phyloP scores from a whole-genome alignment of 1,140 invertebrate species.

The Diabrotica undecimpunctata region DNA sequence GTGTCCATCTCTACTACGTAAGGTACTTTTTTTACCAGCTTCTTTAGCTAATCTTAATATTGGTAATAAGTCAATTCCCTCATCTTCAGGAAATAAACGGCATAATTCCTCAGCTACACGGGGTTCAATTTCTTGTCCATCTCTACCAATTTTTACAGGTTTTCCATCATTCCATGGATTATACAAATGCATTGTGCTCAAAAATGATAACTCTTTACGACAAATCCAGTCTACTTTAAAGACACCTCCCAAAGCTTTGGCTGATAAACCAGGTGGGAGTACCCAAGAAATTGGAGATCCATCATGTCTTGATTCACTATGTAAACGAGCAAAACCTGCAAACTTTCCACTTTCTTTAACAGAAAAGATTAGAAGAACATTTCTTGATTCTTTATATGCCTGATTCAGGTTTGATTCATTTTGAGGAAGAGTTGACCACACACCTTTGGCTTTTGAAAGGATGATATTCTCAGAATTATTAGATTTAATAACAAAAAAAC shows the following conservation, averaged over 20 bases:
- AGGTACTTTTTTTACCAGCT: constrained; percentile 62
- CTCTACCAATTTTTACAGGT: constrained; percentile 96
- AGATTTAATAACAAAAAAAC: constrained; percentile 97
- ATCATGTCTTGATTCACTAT: constrained; percentile 83
- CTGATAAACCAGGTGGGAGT: constrained; percentile 87
- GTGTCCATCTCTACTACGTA: constrained; percentile 53
- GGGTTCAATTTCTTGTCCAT: constrained; percentile 97
- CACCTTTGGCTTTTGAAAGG: constrained; percentile 90
- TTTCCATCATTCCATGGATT: constrained; percentile 99
- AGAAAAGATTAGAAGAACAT: constrained; percentile 94
- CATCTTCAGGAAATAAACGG: constrained; percentile 89
- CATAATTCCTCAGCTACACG: constrained; percentile 92
- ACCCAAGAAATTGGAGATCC: constrained; percentile 91
- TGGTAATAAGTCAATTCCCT: constrained; percentile 86
- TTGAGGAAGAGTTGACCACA: constrained; percentile 96
- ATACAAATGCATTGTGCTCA: constrained; percentile 86
- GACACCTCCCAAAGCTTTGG: constrained; percentile 89
- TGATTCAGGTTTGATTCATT: constrained; percentile 96
- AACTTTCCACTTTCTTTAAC: constrained; percentile 96
- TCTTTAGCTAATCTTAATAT: constrained; percentile 87
- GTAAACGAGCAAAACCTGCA: constrained; percentile 86
- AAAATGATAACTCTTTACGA: constrained; percentile 89
- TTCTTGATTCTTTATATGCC: constrained; percentile 86
- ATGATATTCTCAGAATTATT: constrained; percentile 97
- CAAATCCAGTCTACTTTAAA: constrained; percentile 97